These are phyloP conservation scores for Entomobrya proxima DNA, from an alignment of 2,888 invertebrate species.

Conservation along the genomic window DNA sequence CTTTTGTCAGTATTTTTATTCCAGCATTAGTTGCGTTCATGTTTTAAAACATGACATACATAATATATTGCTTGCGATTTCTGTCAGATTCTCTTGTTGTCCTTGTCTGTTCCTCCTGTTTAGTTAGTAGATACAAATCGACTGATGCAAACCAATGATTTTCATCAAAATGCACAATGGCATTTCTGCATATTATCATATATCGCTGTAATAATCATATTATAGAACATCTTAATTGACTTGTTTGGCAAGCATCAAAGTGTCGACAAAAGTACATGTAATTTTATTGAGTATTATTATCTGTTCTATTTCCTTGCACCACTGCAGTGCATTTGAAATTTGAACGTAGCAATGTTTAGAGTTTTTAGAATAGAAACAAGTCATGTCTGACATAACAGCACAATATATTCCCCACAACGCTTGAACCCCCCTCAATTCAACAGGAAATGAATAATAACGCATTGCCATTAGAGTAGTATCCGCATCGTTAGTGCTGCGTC, in stretches of 20 bases:
- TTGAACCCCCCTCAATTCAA: too few relatives aligned
- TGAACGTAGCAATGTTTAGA: conserved; percentile 22
- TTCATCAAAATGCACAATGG: too few relatives aligned
- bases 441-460: not conserved
- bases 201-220: too few relatives aligned
- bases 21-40: not conserved
- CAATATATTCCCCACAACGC: not conserved
- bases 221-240: too few relatives aligned
- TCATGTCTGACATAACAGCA: not conserved
- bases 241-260: not conserved
- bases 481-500: not conserved
- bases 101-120: not conserved
- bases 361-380: not conserved
- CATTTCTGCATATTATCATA: too few relatives aligned
- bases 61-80: not conserved
- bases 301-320: too few relatives aligned
- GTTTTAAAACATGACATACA: not conserved
- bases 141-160: not conserved
- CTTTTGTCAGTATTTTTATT: not conserved
- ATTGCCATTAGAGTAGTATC: not conserved
- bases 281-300: too few relatives aligned
- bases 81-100: conserved; percentile 21
- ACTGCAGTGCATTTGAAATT: not conserved
- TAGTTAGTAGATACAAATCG: not conserved
- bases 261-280: too few relatives aligned